Base-by-base conservation (phyloP, 2,888 invertebrate species). In the Latrodectus hesperus region DNA sequence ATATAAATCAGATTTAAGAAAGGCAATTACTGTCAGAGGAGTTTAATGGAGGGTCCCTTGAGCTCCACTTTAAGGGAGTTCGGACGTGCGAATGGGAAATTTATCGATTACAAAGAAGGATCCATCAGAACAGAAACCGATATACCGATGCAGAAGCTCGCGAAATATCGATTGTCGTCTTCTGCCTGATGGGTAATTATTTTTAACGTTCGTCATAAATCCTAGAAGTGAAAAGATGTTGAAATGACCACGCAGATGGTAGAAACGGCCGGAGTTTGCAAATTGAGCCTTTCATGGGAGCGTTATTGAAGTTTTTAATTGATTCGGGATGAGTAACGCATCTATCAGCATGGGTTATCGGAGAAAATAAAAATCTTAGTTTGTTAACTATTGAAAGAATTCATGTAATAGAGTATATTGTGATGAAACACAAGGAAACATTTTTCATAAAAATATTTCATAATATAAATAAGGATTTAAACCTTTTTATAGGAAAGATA, bases 1-100 rank as follows among this genome's bases (percentile, higher is more conserved):
- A 51, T 78, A 77, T 84, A 84, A 84, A 84, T 84, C 84, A 78
- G 84, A 65, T 71, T 78, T 84, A 84, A 84, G 72, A 51, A 64
- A 67, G 71, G 84, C 77, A 78, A 84, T 84, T 77, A 84, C 77
- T 84, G 84, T 84, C 84, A 84, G 17, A 53, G 70, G 51, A 52
- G 55, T 82, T 74, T 73, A 74, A 82, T 74, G 74, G 74, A 74
- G 65, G 55, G 75, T n/a, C 64, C 67, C 55, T 72, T 22, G 52
- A 67, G 77, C n/a, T 17, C 14, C 14, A 77, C 53, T 68, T 64
- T 72, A 17, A 53, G 53, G 38, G 55, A 60, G 60, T 60, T 22
- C 70, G 22, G 11, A 70, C 22, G 38, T 38, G 72, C 12, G 49
- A 16, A 64, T 26, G 51, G 67, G 51, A 77, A 26, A 65, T 75